A percentile compares a stretch with the other conserved stretches of the same genome.
phyloP scores from a whole-genome alignment of 2,888 invertebrate genomes.

The Drosophila suboccidentalis region DNA sequence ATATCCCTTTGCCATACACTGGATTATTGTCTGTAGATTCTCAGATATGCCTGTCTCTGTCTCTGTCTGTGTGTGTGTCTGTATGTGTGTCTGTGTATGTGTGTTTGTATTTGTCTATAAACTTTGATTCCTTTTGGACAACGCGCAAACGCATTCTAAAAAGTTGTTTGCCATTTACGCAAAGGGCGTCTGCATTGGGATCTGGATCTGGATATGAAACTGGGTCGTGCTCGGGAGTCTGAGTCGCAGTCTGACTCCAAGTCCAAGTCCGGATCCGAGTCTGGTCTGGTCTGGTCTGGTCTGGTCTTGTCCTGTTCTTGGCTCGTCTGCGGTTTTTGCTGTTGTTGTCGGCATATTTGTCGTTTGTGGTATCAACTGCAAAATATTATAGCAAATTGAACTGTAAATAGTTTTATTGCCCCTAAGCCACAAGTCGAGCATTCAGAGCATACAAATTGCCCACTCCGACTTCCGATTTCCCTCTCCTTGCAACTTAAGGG shows the following conservation, averaged over 20 bases:
- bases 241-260: conserved; percentile 3
- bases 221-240: neutral
- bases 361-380: conserved; percentile 74
- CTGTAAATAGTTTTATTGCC: conserved; percentile 80
- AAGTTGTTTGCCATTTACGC: conserved; percentile 59
- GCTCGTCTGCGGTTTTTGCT: conserved; percentile 46
- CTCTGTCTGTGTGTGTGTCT: conserved; percentile 17
- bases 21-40: conserved; percentile 78
- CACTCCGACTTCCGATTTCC: neutral
- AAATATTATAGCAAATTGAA: conserved; percentile 81
- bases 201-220: conserved; percentile 16
- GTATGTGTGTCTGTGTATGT: conserved; percentile 16
- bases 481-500: conserved; percentile 6
- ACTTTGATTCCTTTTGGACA: conserved; percentile 69
- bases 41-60: conserved; percentile 54
- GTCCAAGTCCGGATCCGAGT: neutral
- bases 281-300: neutral
- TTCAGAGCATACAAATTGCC: conserved; percentile 3
- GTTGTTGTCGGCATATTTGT: conserved; percentile 71
- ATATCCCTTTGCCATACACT: conserved; percentile 54
- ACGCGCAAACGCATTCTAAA: conserved; percentile 67
- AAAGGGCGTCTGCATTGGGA: conserved; percentile 4
- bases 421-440: conserved; percentile 60
- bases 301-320: neutral
- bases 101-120: conserved; percentile 62